phyloP scores from a whole-genome alignment of 1,140 invertebrate species.

The Semibalanus balanoides region DNA sequence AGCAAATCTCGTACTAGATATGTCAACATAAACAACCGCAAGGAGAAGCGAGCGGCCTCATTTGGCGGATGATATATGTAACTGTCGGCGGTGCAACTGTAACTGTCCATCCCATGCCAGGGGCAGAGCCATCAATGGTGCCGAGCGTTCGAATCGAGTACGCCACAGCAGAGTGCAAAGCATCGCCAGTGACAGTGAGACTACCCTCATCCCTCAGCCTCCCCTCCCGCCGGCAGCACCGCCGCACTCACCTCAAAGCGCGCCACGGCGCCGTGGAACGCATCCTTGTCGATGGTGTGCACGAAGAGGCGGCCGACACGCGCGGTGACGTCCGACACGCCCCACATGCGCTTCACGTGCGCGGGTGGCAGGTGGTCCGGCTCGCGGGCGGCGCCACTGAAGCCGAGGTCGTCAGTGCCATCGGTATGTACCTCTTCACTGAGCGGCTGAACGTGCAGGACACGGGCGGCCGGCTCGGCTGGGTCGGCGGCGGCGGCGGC shows the following conservation, averaged over 20 bases:
- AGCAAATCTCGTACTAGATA: too few relatives aligned
- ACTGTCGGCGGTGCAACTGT: too few relatives aligned
- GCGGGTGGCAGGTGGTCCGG: neutral
- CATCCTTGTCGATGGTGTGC: conserved; percentile 32
- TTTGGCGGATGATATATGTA: too few relatives aligned
- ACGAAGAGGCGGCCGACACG: conserved; percentile 33
- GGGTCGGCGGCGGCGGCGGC: too few relatives aligned
- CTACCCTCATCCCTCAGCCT: conserved; percentile 23
- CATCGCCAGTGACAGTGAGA: too few relatives aligned
- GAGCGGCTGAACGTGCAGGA: neutral
- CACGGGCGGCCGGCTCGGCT: too few relatives aligned
- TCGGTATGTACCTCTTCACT: neutral
- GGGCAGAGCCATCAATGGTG: too few relatives aligned
- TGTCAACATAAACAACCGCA: too few relatives aligned
- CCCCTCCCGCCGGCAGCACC: conserved; percentile 24
- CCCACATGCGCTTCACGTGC: conserved; percentile 29
- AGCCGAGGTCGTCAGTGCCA: neutral
- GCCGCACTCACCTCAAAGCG: conserved; percentile 32
- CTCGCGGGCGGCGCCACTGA: neutral
- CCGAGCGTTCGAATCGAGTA: too few relatives aligned
- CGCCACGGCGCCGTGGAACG: conserved; percentile 31
- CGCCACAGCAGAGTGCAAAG: neutral
- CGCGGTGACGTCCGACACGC: conserved; percentile 30
- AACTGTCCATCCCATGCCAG: too few relatives aligned
- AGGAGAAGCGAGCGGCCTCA: too few relatives aligned